A percentile compares a stretch with the other conserved stretches of the same genome.
phyloP scores from a whole-genome alignment of 1,140 invertebrate genomes.

The Saccostrea glomerata region DNA sequence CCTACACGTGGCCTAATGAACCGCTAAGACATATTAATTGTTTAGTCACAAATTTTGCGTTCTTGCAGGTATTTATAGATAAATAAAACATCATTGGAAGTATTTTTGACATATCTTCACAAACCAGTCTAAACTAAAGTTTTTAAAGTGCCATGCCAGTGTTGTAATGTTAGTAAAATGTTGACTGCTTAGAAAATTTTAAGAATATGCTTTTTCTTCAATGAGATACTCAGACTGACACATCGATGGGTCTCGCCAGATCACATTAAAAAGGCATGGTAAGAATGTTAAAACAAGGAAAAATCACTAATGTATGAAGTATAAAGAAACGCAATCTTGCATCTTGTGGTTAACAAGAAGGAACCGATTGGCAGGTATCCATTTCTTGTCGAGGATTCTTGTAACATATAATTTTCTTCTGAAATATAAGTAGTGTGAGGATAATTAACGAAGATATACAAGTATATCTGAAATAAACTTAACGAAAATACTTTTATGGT shows the following conservation, averaged over 20 bases:
- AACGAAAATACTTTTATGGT: too few relatives aligned
- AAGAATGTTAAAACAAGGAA: slow-evolving; percentile 22
- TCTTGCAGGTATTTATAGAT: not conserved
- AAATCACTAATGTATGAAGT: not conserved
- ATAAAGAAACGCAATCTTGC: not conserved
- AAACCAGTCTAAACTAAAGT: not conserved
- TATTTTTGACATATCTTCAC: not conserved
- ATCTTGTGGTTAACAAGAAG: not conserved
- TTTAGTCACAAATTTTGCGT: not conserved
- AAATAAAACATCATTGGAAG: not conserved
- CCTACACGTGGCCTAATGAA: not conserved
- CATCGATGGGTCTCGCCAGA: slow-evolving; percentile 1
- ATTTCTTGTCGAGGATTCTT: not conserved
- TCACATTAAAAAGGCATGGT: not conserved
- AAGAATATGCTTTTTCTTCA: slow-evolving; percentile 19
- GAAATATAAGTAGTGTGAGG: not conserved
- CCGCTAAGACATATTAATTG: not conserved
- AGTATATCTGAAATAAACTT: too few relatives aligned
- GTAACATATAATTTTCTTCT: not conserved
- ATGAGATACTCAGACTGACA: not conserved
- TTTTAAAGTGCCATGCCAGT: not conserved
- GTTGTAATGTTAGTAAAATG: not conserved
- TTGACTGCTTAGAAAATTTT: not conserved
- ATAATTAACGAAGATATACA: not conserved
- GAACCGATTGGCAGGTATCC: not conserved